A percentile compares a stretch with the other conserved stretches of the same genome.
phyloP scores from a whole-genome alignment of 2,797 vertebrate species.

The Mareca penelope region DNA sequence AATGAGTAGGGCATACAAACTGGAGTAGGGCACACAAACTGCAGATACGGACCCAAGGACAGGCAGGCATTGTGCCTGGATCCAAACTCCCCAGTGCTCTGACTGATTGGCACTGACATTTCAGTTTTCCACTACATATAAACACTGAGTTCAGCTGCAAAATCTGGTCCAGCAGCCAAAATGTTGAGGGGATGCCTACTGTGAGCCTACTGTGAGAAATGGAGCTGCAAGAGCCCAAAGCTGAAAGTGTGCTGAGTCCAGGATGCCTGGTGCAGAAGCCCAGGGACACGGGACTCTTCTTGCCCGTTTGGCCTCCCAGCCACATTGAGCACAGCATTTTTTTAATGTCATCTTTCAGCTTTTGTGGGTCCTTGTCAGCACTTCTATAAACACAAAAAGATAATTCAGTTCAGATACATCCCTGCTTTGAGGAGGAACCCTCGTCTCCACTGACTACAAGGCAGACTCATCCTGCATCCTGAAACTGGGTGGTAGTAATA shows the following conservation, averaged over 20 bases:
- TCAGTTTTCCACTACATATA: slow-evolving; percentile 2
- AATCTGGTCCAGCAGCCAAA: slow-evolving; percentile 15
- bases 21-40: not conserved
- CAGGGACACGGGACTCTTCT: not conserved
- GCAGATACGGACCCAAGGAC: not conserved
- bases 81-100: not conserved
- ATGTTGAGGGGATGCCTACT: not conserved
- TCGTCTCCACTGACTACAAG: not conserved
- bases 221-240: not conserved
- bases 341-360: not conserved
- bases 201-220: not conserved
- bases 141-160: slow-evolving; percentile 25
- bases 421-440: not conserved
- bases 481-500: not conserved
- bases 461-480: not conserved
- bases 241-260: not conserved
- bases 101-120: not conserved
- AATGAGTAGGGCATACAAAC: not conserved
- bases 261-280: not conserved
- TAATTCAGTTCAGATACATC: not conserved
- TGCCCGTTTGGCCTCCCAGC: not conserved
- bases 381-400: not conserved
- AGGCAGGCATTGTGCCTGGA: not conserved
- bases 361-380: not conserved
- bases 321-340: not conserved